Evolutionary conservation across 1,140 invertebrate genomes (phyloP), one percentile per base, ranked within the genome.

Genomic region (Apocrypta bakeri): DNA sequence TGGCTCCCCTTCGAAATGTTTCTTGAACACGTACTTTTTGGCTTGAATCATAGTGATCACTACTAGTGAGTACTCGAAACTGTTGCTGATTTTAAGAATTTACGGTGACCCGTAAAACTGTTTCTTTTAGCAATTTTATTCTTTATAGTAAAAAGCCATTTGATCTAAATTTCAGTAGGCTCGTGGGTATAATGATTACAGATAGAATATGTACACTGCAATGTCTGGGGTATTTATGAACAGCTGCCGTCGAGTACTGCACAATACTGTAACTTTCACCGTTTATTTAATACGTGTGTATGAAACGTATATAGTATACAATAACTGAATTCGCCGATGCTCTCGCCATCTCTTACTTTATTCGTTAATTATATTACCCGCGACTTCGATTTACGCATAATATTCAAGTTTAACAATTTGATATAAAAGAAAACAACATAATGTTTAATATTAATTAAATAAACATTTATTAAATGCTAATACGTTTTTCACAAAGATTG

Each of bases 1-100:
- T 17, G 95, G 95, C 81, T 94, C 92, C 1, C 94, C 94, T 85
- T 94, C 88, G 87, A 95, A 95, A 85, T 94, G 92, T 85, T 94
- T 94, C 0, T 89, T 93, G 29, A 95, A 87, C 29, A 95, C 90
- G 86, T 93, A 95, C 89, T 93, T 94, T 85, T 92, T 93, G n/a
- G 93, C 91, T 80, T 89, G 92, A 3, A 94, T 91, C 92, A 94
- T 94, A 61, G 75, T n/a, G n/a, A n/a, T n/a, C n/a, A n/a, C 61
- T 24, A n/a, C n/a, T 86, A 71, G 8, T 17, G 48, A 56, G 6
- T 7, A 9, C 63, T 27, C 11, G 4, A 8, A 66, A 24, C 63
- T 66, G 63, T 12, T 27, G 8, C 63, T 66, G n/a, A 17, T 66
- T 29, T 66, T 3, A 29, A 66, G 27, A 66, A 56, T 3, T 56